Evolutionary conservation across 2,797 vertebrate genomes (phyloP).

Genomic region (Sandelia bainsii): DNA sequence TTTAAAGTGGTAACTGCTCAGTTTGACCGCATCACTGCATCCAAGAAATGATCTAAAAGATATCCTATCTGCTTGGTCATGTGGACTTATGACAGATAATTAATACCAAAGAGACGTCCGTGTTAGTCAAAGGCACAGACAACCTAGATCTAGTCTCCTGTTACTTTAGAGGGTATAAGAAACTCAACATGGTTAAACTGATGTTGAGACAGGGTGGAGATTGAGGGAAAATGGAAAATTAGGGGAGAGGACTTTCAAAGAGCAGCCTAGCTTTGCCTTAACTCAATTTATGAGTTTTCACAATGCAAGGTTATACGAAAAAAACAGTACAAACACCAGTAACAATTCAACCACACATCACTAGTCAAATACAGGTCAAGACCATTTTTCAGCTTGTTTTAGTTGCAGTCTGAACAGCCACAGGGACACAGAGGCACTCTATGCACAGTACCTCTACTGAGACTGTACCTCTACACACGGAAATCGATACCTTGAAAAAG

Average conservation of each 20-base stretch:
- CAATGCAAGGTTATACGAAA: background rate
- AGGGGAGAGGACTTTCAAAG: slow-evolving; percentile 30
- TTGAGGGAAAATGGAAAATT: slow-evolving; percentile 21
- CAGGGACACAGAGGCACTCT: slow-evolving; percentile 4
- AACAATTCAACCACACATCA: slow-evolving; percentile 9
- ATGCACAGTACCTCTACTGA: slow-evolving; percentile 21
- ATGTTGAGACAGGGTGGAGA: slow-evolving; percentile 20
- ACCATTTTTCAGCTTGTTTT: slow-evolving; percentile 18
- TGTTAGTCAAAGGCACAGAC: slow-evolving; percentile 25
- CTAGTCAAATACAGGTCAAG: slow-evolving; percentile 6
- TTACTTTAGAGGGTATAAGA: slow-evolving; percentile 15
- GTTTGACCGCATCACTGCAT: slow-evolving; percentile 61
- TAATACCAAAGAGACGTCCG: slow-evolving; percentile 28
- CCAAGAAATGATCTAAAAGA: slow-evolving; percentile 38
- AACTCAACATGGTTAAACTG: slow-evolving; percentile 31
- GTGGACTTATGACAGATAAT: slow-evolving; percentile 39
- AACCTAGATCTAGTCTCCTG: slow-evolving; percentile 15
- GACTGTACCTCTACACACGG: slow-evolving; percentile 30
- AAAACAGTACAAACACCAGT: slow-evolving; percentile 5
- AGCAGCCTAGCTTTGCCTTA: slow-evolving; percentile 25
- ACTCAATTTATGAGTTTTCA: slow-evolving; percentile 40
- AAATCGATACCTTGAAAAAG: slow-evolving; percentile 46
- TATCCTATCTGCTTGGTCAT: slow-evolving; percentile 9
- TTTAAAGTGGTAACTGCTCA: slow-evolving; percentile 42
- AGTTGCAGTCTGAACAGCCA: slow-evolving; percentile 10